These are phyloP conservation scores for Dolichomitus sp. DNA, from an alignment of 2,888 invertebrate genomes.

Conservation along the genomic window DNA sequence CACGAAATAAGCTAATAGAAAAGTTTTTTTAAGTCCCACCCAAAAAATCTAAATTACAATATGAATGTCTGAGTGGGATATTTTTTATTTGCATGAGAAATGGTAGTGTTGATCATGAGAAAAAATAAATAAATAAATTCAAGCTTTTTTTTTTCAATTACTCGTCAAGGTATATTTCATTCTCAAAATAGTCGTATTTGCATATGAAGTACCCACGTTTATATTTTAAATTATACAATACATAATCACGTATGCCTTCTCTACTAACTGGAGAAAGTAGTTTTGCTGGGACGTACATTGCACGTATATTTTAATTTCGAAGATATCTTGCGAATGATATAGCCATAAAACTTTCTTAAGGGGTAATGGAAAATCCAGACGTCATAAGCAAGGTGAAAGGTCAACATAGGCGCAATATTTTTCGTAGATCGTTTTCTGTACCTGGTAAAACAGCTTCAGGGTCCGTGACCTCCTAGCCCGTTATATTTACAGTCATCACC, in stretches of 20 bases:
- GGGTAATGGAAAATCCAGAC: not conserved
- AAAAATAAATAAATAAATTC: not conserved
- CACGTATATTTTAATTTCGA: not conserved
- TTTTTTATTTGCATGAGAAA: not conserved
- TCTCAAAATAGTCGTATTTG: conserved; percentile 3
- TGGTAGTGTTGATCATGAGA: not conserved
- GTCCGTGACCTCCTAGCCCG: too few relatives aligned
- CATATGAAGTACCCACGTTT: not conserved
- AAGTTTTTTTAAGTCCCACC: too few relatives aligned
- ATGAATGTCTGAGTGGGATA: too few relatives aligned
- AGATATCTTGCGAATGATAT: not conserved
- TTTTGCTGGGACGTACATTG: not conserved
- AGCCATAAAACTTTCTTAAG: not conserved
- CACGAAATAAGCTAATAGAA: too few relatives aligned
- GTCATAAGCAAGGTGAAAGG: not conserved
- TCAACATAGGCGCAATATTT: not conserved
- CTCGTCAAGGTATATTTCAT: not conserved
- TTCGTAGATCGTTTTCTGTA: too few relatives aligned
- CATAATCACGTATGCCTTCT: not conserved
- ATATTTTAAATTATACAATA: conserved; percentile 11
- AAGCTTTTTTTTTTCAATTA: not conserved
- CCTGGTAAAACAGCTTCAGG: too few relatives aligned
- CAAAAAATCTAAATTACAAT: too few relatives aligned
- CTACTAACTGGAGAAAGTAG: conserved; percentile 11
- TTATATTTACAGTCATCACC: too few relatives aligned